Base-by-base conservation (phyloP, 2,888 invertebrate species). In the Aquatica leii region DNA sequence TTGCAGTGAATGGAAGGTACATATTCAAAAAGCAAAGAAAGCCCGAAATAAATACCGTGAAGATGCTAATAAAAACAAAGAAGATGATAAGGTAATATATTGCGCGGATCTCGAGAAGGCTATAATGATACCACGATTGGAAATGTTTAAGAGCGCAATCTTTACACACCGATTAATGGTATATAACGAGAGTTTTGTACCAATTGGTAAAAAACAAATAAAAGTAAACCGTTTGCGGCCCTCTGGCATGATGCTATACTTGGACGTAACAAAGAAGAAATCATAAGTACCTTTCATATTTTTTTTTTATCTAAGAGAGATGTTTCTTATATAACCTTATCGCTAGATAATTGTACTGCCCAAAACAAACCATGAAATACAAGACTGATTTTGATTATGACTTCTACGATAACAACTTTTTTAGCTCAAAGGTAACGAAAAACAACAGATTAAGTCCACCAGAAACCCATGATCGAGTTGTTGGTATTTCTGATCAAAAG, bases 351-450 rank as follows among this genome's bases (percentile, higher is more conserved):
- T 41, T 70, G 69, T 58, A 62, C 59, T n/a, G 56, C 68, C 2
- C 71, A 73, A 52, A 73, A 71, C 53, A 70, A 71, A 53, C 14
- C 35, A 51, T 51, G 18, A 51, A 34, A 51, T 34, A 51, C 35
- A 14, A 34, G 17, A 51, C 2, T 31, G 51, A 51, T 51, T 51
- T 17, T 51, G 51, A 51, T 34, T 2, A 18, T 51, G 14, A 34
- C 34, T 34, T 14, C 34, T 24, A 14, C 15, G 14, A 43, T 14
- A 4, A 15, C 15, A 14, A 43, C 15, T 43, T 43, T 43, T 14
- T 43, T 11, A 43, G 43, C 11, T 4, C 43, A 2, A 43, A 14
- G 11, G 15, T 43, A 14, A 43, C 43, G 17, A 43, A 43, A 43
- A 43, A 43, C 11, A 37, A 37, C 3, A 37, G 11, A 37, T 9